phyloP scores from a whole-genome alignment of 2,797 vertebrate genomes.

The Peromyscus nudipes region DNA sequence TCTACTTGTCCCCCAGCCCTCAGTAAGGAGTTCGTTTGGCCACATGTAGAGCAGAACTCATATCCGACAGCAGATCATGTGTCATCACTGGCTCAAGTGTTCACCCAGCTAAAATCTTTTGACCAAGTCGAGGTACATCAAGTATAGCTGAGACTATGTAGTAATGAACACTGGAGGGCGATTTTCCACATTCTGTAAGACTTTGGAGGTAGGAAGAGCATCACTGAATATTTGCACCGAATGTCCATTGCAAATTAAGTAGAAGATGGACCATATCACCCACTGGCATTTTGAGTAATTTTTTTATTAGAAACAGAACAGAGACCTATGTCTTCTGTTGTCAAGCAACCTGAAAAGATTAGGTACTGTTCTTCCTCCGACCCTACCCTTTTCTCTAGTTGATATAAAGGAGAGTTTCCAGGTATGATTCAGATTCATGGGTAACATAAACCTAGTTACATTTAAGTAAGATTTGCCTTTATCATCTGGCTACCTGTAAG shows the following conservation, averaged over 20 bases:
- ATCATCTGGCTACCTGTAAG: constrained; percentile 59
- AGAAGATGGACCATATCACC: background rate
- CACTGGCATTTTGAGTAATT: constrained; percentile 39
- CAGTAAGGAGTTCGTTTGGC: background rate
- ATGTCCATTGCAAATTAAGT: background rate
- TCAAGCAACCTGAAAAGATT: constrained; percentile 35
- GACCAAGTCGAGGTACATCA: background rate
- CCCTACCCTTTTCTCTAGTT: background rate
- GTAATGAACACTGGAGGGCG: background rate
- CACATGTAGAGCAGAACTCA: background rate
- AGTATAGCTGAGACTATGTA: background rate
- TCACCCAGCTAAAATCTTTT: constrained; percentile 83
- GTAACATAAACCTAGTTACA: constrained; percentile 60
- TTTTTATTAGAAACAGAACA: constrained; percentile 27
- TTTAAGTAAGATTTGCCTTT: constrained; percentile 70
- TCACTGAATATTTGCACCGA: background rate
- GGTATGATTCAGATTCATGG: constrained; percentile 63
- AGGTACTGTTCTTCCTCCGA: constrained; percentile 33
- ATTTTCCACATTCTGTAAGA: constrained; percentile 39
- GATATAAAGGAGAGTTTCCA: constrained; percentile 45
- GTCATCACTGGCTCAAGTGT: constrained; percentile 78
- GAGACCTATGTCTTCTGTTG: background rate
- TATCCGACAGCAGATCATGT: background rate
- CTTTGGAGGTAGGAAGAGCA: background rate
- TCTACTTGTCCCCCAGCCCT: background rate